Evolutionary conservation across 1,140 invertebrate species (phyloP).

Genomic region (Luehdorfia chinensis): DNA sequence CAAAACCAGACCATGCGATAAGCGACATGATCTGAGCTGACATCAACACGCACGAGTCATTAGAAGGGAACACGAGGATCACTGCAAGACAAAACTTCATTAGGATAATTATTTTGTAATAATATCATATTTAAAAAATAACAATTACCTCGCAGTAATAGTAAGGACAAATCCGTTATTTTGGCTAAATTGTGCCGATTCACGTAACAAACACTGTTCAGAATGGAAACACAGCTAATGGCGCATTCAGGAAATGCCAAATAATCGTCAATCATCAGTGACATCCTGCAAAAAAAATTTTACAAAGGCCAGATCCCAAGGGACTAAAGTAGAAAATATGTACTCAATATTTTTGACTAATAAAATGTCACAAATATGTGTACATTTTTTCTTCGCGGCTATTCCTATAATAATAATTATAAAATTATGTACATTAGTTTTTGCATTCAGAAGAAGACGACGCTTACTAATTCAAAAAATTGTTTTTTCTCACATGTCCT

Average conservation of each 20-base stretch:
- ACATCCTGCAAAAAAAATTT: conserved; percentile 53
- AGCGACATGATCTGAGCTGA: conserved; percentile 45
- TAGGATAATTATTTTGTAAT: background rate
- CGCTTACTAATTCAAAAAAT: too few relatives aligned
- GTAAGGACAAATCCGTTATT: conserved; percentile 73
- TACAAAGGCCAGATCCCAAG: too few relatives aligned
- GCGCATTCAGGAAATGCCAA: conserved; percentile 81
- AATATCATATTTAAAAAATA: background rate
- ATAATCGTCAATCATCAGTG: conserved; percentile 79
- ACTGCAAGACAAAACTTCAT: conserved; percentile 45
- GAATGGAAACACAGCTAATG: conserved; percentile 78
- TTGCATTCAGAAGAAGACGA: too few relatives aligned
- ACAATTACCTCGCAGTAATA: conserved; percentile 78
- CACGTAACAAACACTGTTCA: conserved; percentile 78
- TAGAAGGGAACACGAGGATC: conserved; percentile 60
- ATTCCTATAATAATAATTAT: too few relatives aligned
- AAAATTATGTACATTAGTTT: too few relatives aligned
- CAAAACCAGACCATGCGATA: conserved; percentile 54
- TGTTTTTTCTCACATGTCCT: too few relatives aligned
- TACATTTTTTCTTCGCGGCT: too few relatives aligned
- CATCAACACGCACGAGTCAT: conserved; percentile 50
- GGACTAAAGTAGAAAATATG: too few relatives aligned
- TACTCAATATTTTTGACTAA: too few relatives aligned
- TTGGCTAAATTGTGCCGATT: conserved; percentile 76
- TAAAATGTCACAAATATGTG: too few relatives aligned